phyloP scores from a whole-genome alignment of 2,888 invertebrate species.

The Diadromus collaris region DNA sequence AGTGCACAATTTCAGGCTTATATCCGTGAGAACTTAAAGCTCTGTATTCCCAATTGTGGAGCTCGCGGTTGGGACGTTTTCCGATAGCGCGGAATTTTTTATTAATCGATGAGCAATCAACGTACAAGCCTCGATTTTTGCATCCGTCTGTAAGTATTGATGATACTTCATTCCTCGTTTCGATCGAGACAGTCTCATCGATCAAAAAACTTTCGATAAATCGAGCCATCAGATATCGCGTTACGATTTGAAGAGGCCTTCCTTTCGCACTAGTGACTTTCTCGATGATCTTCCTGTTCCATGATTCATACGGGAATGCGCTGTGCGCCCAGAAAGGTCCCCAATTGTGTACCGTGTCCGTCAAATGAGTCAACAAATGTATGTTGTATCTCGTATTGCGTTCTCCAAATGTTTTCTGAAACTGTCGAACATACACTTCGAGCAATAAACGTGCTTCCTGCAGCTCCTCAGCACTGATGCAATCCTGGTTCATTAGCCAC shows the following conservation, averaged over 20 bases:
- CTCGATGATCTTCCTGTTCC: conserved; percentile 50
- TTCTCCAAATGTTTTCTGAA: conserved; percentile 44
- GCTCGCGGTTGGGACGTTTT: not conserved
- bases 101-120: not conserved
- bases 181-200: not conserved
- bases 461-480: conserved; percentile 33
- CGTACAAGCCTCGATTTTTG: not conserved
- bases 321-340: conserved; percentile 46
- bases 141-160: not conserved
- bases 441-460: conserved; percentile 30
- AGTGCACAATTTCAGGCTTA: conserved; percentile 2
- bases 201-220: conserved; percentile 20
- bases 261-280: conserved; percentile 25
- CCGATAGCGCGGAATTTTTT: not conserved
- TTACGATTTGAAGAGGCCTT: conserved; percentile 35
- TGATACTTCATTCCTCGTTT: not conserved
- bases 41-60: not conserved
- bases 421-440: conserved; percentile 28
- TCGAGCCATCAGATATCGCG: conserved; percentile 30
- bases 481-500: conserved; percentile 33
- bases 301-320: conserved; percentile 49
- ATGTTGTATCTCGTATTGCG: conserved; percentile 51
- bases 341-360: conserved; percentile 40
- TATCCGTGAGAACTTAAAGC: not conserved
- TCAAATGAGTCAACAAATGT: conserved; percentile 43